Base-by-base conservation (phyloP, 2,797 vertebrate genomes). In the Thamnophis elegans region DNA sequence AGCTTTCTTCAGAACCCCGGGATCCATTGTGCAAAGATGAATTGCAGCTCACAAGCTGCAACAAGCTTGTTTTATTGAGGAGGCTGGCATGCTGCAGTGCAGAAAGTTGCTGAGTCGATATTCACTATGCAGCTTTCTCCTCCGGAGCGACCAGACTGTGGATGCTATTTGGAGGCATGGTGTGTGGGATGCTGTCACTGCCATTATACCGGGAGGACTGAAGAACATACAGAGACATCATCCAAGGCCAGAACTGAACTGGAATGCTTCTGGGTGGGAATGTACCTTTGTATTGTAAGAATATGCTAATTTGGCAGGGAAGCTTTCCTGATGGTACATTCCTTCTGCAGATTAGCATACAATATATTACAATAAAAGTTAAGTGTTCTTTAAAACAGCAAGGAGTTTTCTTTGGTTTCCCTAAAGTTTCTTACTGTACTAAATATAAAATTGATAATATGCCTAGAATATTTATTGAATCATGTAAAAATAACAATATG, bases 381-480 rank as follows among this genome's bases (percentile, higher is more conserved):
- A 22, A 22, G 54, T n/a, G 32, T 28, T 54, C 65, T 88, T 18
- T 1, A 65, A 42, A 51, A 51, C 0, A 0, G 85, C 28, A 54
- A 89, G 54, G 20, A 85, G 2, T 2, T 92, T 87, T 85, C 8
- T 1, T 53, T 53, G n/a, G 6, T 54, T 91, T 88, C 53, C 92
- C 10, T 56, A 13, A 1, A 25, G 56, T 56, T 60, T 68, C 92
- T 36, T 0, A 0, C 42, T 22, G 86, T 0, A 82, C 16, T 18
- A 42, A 78, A 22, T 42, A 22, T 78, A 42, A 78, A 42, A 42
- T 22, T 0, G 36, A 78, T 9, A 42, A 42, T 18, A 73, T 6
- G 11, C 28, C 11, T 62, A 62, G 60, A 62, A 62, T 78, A 36
- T 78, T 22, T 42, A 42, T 10, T 78, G 32, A 78, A 42, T 42